Conservation (phyloP, 2,888 invertebrate species). For the Taenaris catops region DNA sequence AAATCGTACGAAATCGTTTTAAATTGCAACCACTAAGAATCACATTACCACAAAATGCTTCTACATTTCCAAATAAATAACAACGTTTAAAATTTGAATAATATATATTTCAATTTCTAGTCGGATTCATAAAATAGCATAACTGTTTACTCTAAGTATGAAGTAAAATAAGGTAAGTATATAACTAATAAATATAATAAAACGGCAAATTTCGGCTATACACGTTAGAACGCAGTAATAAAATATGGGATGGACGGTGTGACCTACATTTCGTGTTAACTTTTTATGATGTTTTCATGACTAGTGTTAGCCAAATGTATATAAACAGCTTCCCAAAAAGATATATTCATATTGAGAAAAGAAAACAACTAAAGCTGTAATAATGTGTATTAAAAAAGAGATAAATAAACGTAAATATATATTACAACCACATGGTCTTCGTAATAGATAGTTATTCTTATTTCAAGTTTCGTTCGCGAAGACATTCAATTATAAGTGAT, state of each 20-base stretch:
- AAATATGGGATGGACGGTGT: constrained; percentile 3
- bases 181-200: too few species aligned
- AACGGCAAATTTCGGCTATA: too few species aligned
- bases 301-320: neutral
- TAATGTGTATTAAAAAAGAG: constrained; percentile 12
- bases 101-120: too few species aligned
- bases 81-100: too few species aligned
- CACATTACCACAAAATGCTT: too few species aligned
- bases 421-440: constrained; percentile 83
- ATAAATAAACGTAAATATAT: constrained; percentile 77
- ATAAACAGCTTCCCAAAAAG: constrained; percentile 6
- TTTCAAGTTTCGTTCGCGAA: constrained; percentile 81
- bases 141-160: too few species aligned
- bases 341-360: constrained; percentile 8
- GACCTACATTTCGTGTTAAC: constrained; percentile 5
- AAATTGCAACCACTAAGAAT: too few species aligned
- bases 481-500: constrained; percentile 74
- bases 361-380: constrained; percentile 19
- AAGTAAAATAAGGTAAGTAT: too few species aligned
- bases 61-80: too few species aligned
- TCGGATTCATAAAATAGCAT: too few species aligned
- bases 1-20: too few species aligned
- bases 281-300: constrained; percentile 6
- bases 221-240: too few species aligned
- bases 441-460: constrained; percentile 84